A percentile compares a stretch with the other conserved stretches of the same genome.
phyloP scores from a whole-genome alignment of 1,140 invertebrate species.

The Temnothorax nylanderi region DNA sequence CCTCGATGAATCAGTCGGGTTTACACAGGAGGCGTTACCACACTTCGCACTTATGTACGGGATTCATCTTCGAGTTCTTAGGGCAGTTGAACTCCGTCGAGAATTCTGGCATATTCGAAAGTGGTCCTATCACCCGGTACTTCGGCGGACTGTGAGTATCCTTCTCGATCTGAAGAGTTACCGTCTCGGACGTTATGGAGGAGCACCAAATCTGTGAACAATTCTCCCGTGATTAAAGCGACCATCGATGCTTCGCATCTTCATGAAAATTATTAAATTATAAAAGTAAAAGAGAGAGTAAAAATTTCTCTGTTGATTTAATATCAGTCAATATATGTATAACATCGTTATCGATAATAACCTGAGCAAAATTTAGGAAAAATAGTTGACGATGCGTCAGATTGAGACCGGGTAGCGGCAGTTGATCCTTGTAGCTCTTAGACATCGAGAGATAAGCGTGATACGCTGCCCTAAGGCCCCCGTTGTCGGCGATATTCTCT shows the following conservation, averaged over 20 bases:
- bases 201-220: constrained; percentile 94
- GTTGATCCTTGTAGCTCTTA: constrained; percentile 85
- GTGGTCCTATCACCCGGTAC: constrained; percentile 94
- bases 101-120: constrained; percentile 96
- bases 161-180: constrained; percentile 92
- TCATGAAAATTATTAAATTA: not conserved
- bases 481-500: constrained; percentile 98
- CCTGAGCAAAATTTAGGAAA: constrained; percentile 97
- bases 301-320: not conserved
- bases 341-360: constrained; percentile 74
- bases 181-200: constrained; percentile 91
- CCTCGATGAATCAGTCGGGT: not conserved
- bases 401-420: constrained; percentile 92
- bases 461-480: constrained; percentile 95
- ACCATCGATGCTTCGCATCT: not conserved
- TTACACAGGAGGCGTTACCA: constrained; percentile 89
- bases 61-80: constrained; percentile 94
- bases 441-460: constrained; percentile 91
- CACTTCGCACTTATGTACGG: constrained; percentile 95
- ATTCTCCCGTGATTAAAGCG: not conserved
- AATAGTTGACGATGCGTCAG: constrained; percentile 96
- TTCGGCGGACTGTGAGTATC: constrained; percentile 93
- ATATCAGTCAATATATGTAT: not conserved
- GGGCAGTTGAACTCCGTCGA: constrained; percentile 94
- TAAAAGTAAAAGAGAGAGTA: not conserved